A percentile compares a stretch with the other conserved stretches of the same genome.
phyloP scores from a whole-genome alignment of 30 jellyfish, hydroid and myxozoan genomes.

The Chrysaora quinquecirrha region DNA sequence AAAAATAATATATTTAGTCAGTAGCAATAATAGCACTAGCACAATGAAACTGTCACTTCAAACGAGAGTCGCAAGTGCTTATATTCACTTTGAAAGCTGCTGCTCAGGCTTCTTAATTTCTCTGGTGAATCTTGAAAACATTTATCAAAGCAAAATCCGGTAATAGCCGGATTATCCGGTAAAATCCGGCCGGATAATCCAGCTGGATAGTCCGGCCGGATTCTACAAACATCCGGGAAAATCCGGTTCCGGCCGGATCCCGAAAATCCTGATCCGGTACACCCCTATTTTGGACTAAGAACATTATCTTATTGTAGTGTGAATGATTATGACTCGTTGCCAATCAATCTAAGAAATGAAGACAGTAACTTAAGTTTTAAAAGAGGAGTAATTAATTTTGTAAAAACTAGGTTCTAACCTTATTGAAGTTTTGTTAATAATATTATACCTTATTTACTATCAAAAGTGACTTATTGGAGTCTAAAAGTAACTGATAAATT shows the following conservation, averaged over 20 bases:
- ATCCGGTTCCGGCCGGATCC: too few relatives aligned
- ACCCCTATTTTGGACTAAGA: conserved; percentile 16
- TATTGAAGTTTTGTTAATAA: not conserved
- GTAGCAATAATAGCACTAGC: not conserved
- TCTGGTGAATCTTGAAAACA: not conserved
- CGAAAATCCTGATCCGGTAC: too few relatives aligned
- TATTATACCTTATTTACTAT: not conserved
- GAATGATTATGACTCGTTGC: conserved; percentile 41
- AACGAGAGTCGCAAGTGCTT: not conserved
- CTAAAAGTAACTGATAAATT: not conserved
- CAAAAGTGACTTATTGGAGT: not conserved
- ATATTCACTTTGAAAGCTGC: not conserved
- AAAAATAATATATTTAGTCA: not conserved
- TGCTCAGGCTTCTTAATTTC: not conserved
- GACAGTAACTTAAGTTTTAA: conserved; percentile 21
- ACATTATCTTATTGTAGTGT: conserved; percentile 43
- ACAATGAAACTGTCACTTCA: conserved; percentile 1
- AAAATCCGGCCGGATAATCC: too few relatives aligned
- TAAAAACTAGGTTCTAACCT: conserved; percentile 35
- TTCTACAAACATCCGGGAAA: too few relatives aligned
- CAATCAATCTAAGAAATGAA: conserved; percentile 42
- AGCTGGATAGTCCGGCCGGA: too few relatives aligned
- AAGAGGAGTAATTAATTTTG: conserved; percentile 36
- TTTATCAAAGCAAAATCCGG: not conserved
- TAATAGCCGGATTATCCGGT: not conserved